Percentiles rank a stretch among this genome's conserved stretches.
phyloP scores from a whole-genome alignment of 2,797 vertebrate genomes.

The Myotis myotis region DNA sequence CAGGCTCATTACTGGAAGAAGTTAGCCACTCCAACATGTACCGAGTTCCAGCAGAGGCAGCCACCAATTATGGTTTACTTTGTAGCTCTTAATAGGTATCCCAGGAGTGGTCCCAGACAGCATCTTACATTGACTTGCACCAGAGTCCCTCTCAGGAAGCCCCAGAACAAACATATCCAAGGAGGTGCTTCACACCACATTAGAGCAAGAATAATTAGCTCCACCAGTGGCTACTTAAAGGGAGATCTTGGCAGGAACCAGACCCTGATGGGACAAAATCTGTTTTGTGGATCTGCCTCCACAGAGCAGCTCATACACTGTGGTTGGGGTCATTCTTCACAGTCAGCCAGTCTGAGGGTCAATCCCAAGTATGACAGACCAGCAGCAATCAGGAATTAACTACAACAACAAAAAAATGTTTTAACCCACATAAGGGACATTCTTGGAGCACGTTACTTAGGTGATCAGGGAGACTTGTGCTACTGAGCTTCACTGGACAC shows the following conservation, averaged over 20 bases:
- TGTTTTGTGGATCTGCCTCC: background rate
- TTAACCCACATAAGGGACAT: background rate
- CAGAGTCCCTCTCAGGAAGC: background rate
- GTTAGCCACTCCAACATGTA: background rate
- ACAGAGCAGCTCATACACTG: background rate
- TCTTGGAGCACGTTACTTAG: background rate
- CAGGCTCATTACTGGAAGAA: background rate
- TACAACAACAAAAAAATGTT: background rate
- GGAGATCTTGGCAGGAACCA: background rate
- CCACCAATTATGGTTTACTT: background rate
- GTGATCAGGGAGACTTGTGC: background rate
- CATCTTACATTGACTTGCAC: background rate
- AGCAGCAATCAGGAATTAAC: background rate
- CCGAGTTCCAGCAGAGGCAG: background rate
- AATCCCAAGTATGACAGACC: background rate
- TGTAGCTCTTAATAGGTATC: background rate
- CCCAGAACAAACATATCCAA: background rate
- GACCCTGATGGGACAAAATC: background rate
- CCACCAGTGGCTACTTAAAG: background rate
- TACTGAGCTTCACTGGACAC: background rate
- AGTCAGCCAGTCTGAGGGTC: background rate
- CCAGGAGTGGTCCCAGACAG: background rate
- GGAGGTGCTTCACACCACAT: background rate
- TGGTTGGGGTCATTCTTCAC: background rate
- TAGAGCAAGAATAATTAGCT: background rate